phyloP scores from a whole-genome alignment of 2,797 vertebrate species.

The Xenentodon cancila region DNA sequence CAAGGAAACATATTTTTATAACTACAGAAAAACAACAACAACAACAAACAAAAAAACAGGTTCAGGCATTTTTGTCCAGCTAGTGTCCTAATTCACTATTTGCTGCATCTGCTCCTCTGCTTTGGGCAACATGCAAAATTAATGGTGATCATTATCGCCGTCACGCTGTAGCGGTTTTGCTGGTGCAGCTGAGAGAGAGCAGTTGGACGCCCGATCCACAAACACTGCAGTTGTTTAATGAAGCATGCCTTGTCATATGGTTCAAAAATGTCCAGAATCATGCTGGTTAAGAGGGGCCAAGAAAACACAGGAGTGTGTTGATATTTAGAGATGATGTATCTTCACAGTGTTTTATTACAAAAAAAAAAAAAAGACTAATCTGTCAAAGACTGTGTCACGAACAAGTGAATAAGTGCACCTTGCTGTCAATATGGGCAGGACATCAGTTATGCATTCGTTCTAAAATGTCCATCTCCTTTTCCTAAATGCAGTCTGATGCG shows the following conservation, averaged over 20 bases:
- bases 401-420: not conserved
- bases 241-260: constrained; percentile 66
- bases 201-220: constrained; percentile 45
- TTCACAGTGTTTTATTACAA: constrained; percentile 32
- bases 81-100: constrained; percentile 59
- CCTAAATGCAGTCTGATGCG: not conserved
- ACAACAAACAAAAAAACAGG: not conserved
- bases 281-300: constrained; percentile 61
- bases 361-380: not conserved
- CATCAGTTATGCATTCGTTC: not conserved
- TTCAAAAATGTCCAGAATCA: constrained; percentile 55
- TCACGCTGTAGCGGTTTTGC: constrained; percentile 62
- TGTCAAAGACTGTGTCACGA: no score
- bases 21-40: not conserved
- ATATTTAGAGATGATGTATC: constrained; percentile 16
- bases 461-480: not conserved
- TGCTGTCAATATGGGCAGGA: no score
- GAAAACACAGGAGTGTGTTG: constrained; percentile 44
- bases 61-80: constrained; percentile 45
- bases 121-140: constrained; percentile 73
- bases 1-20: not conserved
- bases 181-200: constrained; percentile 54
- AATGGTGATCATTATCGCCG: constrained; percentile 77
- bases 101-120: constrained; percentile 67
- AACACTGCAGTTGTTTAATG: constrained; percentile 60